Evolutionary conservation across 2,113 vertebrate genomes (phyloP).

Genomic region (Zosterops borbonicus): DNA sequence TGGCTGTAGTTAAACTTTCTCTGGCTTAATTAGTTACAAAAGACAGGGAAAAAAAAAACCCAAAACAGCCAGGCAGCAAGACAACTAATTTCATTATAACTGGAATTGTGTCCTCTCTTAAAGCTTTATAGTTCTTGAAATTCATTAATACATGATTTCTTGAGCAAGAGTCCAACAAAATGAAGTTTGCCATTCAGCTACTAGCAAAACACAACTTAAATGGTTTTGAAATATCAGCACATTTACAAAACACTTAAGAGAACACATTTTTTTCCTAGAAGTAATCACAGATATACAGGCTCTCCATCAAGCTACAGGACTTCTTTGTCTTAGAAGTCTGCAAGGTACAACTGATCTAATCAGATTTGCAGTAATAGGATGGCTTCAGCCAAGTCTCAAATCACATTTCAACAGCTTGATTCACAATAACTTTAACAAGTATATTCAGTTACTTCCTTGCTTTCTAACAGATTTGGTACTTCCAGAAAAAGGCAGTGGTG

Average conservation of each 20-base stretch:
- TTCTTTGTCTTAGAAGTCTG: neutral
- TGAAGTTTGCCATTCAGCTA: neutral
- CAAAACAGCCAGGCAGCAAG: neutral
- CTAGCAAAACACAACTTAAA: neutral
- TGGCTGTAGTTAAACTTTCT: neutral
- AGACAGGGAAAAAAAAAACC: rapidly evolving
- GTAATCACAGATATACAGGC: neutral
- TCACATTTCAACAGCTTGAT: neutral
- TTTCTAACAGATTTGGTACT: neutral
- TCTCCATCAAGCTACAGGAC: neutral
- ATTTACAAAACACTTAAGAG: neutral
- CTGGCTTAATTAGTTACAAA: neutral
- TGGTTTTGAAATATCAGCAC: neutral
- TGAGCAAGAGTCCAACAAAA: neutral
- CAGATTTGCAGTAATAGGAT: neutral
- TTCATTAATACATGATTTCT: neutral
- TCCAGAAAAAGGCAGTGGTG: neutral
- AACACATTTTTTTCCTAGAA: neutral
- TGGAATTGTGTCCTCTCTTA: neutral
- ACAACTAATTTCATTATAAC: neutral
- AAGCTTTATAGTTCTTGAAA: neutral
- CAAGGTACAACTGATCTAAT: neutral
- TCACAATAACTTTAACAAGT: neutral
- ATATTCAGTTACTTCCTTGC: neutral
- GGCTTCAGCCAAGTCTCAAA: neutral